Evolutionary conservation across 1,140 invertebrate genomes (phyloP), one percentile per base, ranked within the genome.

Genomic region (Cyphomyrmex costatus): DNA sequence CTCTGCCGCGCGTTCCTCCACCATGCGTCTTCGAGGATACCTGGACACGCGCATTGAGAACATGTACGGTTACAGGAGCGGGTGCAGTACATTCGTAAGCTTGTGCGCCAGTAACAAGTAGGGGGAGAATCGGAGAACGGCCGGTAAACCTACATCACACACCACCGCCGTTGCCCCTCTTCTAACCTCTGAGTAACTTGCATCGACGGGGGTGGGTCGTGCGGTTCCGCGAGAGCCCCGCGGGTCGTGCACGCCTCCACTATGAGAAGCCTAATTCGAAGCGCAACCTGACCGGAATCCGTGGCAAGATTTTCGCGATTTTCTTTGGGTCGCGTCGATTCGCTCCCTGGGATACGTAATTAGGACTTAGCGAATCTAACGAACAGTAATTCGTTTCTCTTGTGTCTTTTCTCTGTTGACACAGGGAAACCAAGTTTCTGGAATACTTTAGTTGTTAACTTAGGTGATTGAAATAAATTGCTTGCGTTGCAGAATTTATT

Each of bases 121-220:
- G 79, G 21, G 63, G 36, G 79, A 56, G 84, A 56, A 87, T 91
- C 71, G 61, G 46, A 86, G 71, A 88, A 42, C 89, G 56, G 46
- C 63, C 70, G 77, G 49, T 79, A 53, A 80, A 89, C 46, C 61
- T 73, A 65, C 53, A 88, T 88, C 82, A 49, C 65, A 68, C 42
- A 73, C 42, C 33, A 6, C 8, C 16, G 56, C 33, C 79, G 16
- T 51, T n/a, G 27, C 56, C 30, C 56, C 70, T 71, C 49, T 21
- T 71, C 49, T 21, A 4, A 42, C 14, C 68, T 10, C 36, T 24
- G 79, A 14, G 21, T 42, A 24, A 36, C 21, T 68, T 70, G 21
- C 30, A 83, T 30, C 42, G 77, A 21, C 33, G 68, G 60, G 66
- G 83, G 19, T 77, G 80, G 56, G 24, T 70, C 61, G 65, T 36